Conservation (phyloP, 2,888 invertebrate species). For the Apodemia hepburni region DNA sequence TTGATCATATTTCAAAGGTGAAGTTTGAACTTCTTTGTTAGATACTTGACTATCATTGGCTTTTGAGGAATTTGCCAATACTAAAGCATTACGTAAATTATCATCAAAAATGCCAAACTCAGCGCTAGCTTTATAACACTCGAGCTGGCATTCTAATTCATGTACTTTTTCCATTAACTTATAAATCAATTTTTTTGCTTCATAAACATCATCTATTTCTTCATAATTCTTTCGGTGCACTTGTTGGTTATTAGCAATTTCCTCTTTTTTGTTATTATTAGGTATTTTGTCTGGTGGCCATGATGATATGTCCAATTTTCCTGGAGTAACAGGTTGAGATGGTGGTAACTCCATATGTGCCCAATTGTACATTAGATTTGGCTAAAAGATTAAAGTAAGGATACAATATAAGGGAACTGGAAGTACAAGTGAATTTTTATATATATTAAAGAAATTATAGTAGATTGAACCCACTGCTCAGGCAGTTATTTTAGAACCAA, state of each 20-base stretch:
- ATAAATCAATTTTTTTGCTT: slow-evolving; percentile 60
- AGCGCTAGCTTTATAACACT: slow-evolving; percentile 56
- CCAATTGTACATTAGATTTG: slow-evolving; percentile 95
- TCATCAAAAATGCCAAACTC: slow-evolving; percentile 59
- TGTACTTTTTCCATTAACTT: slow-evolving; percentile 58
- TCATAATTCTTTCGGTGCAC: slow-evolving; percentile 61
- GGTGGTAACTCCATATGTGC: slow-evolving; percentile 87
- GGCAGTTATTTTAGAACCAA: no score
- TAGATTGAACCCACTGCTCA: no score
- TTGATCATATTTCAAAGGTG: slow-evolving; percentile 46
- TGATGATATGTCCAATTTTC: slow-evolving; percentile 84
- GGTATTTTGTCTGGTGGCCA: slow-evolving; percentile 84
- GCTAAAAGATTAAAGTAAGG: slow-evolving; percentile 75
- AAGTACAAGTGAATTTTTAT: no score
- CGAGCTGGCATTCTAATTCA: slow-evolving; percentile 62
- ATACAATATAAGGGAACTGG: no score
- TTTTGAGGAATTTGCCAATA: slow-evolving; percentile 23
- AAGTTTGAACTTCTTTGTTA: slow-evolving; percentile 56
- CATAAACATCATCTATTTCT: slow-evolving; percentile 58
- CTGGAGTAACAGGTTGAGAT: slow-evolving; percentile 85
- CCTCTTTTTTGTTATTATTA: slow-evolving; percentile 41
- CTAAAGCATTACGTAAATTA: slow-evolving; percentile 51
- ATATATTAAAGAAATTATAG: no score
- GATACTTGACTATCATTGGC: background rate
- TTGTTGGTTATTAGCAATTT: slow-evolving; percentile 43